Conservation (phyloP, 2,797 vertebrate genomes). For the Eleutherodactylus coqui region DNA sequence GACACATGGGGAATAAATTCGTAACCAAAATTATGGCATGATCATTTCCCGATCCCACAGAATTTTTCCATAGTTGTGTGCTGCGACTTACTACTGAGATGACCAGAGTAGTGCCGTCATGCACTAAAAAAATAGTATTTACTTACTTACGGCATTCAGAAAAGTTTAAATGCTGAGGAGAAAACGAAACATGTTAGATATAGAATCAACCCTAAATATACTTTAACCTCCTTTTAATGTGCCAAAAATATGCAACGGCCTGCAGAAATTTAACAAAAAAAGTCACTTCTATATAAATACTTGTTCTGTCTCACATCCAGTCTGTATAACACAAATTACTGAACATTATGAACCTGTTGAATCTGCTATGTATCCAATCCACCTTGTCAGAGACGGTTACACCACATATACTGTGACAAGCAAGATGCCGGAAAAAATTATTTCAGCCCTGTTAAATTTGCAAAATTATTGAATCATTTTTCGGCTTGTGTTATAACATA, state of each 20-base stretch:
- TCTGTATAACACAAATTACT: background rate
- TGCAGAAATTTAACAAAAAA: background rate
- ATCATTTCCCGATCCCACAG: background rate
- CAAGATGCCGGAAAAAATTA: background rate
- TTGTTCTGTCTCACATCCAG: background rate
- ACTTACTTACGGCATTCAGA: background rate
- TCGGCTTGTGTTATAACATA: background rate
- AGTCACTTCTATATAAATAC: background rate
- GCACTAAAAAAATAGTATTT: background rate
- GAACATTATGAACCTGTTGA: background rate
- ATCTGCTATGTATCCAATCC: background rate
- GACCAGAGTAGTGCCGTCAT: background rate
- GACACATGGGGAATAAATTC: background rate
- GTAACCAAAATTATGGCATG: background rate
- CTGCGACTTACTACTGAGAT: background rate
- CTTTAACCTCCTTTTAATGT: background rate
- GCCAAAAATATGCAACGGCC: background rate
- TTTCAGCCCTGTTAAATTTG: slow-evolving; percentile 2
- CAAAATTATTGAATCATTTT: background rate
- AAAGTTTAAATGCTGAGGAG: background rate
- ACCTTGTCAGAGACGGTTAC: background rate
- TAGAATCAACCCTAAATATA: background rate
- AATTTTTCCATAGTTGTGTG: background rate
- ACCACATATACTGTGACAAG: background rate
- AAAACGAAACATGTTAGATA: background rate